Conservation (phyloP, 2,113 vertebrate species). For the Anguilla japonica region DNA sequence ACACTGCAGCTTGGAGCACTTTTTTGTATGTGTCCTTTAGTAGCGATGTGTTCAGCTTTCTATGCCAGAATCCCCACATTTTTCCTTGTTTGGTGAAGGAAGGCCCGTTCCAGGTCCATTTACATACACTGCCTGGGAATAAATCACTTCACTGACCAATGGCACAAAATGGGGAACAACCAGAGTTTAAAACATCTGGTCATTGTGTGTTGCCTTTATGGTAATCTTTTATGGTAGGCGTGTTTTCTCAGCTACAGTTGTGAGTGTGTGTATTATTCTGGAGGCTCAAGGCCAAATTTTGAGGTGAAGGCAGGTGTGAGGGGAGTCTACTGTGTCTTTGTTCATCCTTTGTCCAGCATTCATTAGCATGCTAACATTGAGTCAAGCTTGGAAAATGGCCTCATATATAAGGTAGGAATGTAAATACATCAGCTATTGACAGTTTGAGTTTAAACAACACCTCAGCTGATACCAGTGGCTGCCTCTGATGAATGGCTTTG, state of each 20-base stretch:
- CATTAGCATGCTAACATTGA: not conserved
- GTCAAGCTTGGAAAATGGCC: not conserved
- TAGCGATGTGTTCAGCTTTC: not conserved
- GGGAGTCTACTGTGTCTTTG: not conserved
- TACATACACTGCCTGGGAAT: not conserved
- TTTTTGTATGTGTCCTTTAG: not conserved
- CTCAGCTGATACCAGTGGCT: slow-evolving; percentile 11
- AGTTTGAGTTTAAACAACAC: slow-evolving; percentile 22
- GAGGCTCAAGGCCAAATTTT: not conserved
- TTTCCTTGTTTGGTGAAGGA: not conserved
- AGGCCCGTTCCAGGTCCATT: not conserved
- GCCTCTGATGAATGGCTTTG: not conserved
- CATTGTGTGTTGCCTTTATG: not conserved
- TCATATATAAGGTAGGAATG: not conserved
- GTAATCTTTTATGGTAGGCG: not conserved
- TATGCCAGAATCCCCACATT: not conserved
- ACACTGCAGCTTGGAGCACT: not conserved
- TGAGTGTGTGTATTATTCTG: not conserved
- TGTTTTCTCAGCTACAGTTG: not conserved
- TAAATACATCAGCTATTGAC: slow-evolving; percentile 3
- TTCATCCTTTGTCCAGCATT: not conserved
- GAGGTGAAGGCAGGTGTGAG: not conserved
- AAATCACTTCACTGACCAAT: not conserved
- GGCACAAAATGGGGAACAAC: not conserved
- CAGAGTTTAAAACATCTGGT: not conserved